Evolutionary conservation across 2,797 vertebrate species (phyloP).

Genomic region (Poecilia wingei): DNA sequence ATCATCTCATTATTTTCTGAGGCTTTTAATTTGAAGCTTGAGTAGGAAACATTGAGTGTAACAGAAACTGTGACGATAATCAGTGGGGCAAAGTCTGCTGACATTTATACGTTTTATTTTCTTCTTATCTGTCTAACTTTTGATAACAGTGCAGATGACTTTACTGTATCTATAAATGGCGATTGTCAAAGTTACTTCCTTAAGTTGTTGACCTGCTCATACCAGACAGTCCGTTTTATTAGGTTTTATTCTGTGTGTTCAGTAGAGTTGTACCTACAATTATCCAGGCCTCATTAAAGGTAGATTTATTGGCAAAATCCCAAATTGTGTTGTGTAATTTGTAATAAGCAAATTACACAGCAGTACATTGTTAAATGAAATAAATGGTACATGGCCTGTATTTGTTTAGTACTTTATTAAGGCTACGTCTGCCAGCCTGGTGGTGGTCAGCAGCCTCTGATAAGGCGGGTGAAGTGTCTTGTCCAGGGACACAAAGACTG

Average conservation of each 20-base stretch:
- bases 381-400: not conserved
- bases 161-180: not conserved
- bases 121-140: not conserved
- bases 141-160: not conserved
- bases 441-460: too few species aligned
- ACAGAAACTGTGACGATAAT: not conserved
- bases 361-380: not conserved
- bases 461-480: not conserved
- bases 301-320: not conserved
- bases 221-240: not conserved
- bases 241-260: not conserved
- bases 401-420: not conserved
- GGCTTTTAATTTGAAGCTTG: not conserved
- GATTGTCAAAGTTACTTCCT: not conserved
- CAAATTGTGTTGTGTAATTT: not conserved
- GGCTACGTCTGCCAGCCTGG: too few species aligned
- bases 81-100: conserved; percentile 1
- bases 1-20: not conserved
- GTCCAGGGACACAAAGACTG: not conserved
- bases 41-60: not conserved
- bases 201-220: not conserved
- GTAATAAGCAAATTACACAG: not conserved
- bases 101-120: not conserved
- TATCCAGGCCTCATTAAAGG: not conserved
- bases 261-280: not conserved